These are phyloP conservation scores for Dicrostonyx torquatus DNA, from an alignment of 2,797 vertebrate species.

Conservation along the genomic window DNA sequence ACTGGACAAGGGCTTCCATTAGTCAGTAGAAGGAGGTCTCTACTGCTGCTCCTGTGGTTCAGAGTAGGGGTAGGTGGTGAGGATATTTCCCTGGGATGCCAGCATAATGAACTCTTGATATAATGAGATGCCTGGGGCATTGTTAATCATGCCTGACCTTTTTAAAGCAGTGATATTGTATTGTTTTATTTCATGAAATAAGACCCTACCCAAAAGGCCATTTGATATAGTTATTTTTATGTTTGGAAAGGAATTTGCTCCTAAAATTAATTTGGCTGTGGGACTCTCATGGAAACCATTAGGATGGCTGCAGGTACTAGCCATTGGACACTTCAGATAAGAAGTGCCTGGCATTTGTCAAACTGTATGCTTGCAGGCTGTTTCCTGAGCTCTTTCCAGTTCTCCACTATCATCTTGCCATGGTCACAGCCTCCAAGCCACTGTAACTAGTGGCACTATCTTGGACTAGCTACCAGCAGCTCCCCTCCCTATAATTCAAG, in stretches of 20 bases:
- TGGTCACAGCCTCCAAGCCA: not conserved
- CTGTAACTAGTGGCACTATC: not conserved
- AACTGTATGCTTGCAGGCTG: not conserved
- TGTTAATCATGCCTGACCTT: conserved; percentile 60
- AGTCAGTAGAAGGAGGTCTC: not conserved
- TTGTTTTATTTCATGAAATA: conserved; percentile 34
- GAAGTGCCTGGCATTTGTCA: not conserved
- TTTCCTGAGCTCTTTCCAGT: not conserved
- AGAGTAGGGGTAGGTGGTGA: not conserved
- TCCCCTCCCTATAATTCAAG: conserved; percentile 31
- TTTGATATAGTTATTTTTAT: not conserved
- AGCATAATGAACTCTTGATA: not conserved
- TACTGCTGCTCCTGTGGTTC: not conserved
- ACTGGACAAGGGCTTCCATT: not conserved
- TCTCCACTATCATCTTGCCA: not conserved
- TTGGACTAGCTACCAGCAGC: not conserved
- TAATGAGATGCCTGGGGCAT: conserved; percentile 52
- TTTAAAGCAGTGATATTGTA: not conserved
- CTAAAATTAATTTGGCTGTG: conserved; percentile 38
- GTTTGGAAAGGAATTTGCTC: conserved; percentile 41
- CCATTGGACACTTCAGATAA: not conserved
- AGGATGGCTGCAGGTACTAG: not conserved
- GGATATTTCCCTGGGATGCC: not conserved
- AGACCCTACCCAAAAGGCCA: not conserved
- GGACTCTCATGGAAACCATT: not conserved